phyloP scores from a whole-genome alignment of 2,113 vertebrate genomes.

The Agelaius phoeniceus region DNA sequence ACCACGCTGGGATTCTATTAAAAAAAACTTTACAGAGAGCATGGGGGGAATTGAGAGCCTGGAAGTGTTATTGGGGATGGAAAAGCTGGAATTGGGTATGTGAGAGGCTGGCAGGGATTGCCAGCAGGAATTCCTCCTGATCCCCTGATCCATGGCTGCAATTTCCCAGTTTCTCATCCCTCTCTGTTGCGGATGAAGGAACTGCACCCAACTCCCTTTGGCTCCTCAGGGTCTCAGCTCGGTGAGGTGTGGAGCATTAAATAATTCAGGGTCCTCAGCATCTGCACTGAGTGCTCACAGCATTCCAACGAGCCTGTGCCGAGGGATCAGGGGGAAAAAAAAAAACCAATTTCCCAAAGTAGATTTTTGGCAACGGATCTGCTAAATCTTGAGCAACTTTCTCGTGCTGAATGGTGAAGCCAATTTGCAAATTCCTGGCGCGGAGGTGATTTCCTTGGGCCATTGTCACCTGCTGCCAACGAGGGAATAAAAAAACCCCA shows the following conservation, averaged over 20 bases:
- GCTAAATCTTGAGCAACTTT: background rate
- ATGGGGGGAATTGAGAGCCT: background rate
- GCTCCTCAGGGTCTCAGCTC: background rate
- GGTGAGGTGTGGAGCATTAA: background rate
- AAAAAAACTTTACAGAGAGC: background rate
- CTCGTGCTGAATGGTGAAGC: background rate
- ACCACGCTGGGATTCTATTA: background rate
- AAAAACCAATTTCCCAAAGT: background rate
- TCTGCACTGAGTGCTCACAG: background rate
- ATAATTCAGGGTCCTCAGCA: slow-evolving; percentile 1
- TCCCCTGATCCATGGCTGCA: background rate
- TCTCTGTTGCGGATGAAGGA: fast-evolving
- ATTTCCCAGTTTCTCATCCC: background rate
- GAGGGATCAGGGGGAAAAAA: fast-evolving
- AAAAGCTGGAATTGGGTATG: background rate
- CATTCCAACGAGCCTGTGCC: background rate
- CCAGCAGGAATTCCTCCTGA: background rate
- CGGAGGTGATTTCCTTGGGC: background rate
- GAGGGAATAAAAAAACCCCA: background rate
- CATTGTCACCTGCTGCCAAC: background rate
- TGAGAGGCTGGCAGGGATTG: background rate
- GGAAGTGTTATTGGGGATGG: fast-evolving
- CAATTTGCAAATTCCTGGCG: background rate
- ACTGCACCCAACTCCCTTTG: background rate
- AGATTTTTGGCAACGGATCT: background rate